Evolutionary conservation across 2,113 vertebrate species (phyloP).

Genomic region (Rhizomys pruinosus): DNA sequence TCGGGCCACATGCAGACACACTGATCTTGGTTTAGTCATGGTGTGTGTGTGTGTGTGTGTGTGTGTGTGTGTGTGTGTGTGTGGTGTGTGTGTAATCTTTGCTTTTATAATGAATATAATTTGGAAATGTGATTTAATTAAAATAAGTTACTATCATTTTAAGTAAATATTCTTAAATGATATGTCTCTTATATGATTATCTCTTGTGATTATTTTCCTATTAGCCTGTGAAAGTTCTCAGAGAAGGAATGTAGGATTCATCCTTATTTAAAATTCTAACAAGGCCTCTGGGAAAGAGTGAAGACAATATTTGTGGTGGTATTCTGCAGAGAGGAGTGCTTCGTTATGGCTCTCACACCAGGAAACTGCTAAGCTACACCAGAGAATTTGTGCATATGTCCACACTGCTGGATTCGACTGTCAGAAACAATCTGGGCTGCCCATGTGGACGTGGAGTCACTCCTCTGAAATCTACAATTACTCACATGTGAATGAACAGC

Average conservation of each 20-base stretch:
- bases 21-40: not conserved
- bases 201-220: not conserved
- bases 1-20: not conserved
- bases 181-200: constrained; percentile 8
- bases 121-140: not conserved
- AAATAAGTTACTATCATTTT: not conserved
- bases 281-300: not conserved
- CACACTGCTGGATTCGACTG: not conserved
- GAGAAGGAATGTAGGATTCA: not conserved
- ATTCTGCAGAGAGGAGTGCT: not conserved
- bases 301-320: not conserved
- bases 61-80: too few relatives aligned
- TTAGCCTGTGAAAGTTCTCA: not conserved
- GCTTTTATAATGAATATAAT: constrained; percentile 1
- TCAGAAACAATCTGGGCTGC: constrained; percentile 38
- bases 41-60: too few relatives aligned
- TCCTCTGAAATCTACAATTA: constrained; percentile 67
- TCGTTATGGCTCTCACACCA: not conserved
- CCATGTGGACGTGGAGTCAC: not conserved
- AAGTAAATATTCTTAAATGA: constrained; percentile 18
- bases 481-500: constrained; percentile 61
- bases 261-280: not conserved
- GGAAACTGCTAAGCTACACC: not conserved
- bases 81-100: too few relatives aligned
- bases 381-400: not conserved